Conservation (phyloP, 2,797 vertebrate genomes). For the Odontamblyopus rebecca region DNA sequence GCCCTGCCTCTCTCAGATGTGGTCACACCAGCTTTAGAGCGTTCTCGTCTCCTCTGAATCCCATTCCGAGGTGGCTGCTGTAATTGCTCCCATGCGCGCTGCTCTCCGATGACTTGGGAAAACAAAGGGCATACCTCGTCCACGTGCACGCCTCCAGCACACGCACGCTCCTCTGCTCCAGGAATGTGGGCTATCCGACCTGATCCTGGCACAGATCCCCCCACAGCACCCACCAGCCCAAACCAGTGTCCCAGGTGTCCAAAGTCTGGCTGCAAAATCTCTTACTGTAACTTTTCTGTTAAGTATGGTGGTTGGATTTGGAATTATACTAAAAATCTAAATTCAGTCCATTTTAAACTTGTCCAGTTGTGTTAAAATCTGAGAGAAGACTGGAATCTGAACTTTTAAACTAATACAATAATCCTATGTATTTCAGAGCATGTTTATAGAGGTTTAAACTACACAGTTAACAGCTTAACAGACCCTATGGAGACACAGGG, state of each 20-base stretch:
- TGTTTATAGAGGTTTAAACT: no score
- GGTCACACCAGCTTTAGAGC: neutral
- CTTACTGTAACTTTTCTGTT: no score
- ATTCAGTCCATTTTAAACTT: no score
- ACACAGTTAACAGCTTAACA: no score
- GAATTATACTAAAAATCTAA: no score
- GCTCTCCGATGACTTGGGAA: conserved; percentile 51
- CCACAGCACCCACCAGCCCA: conserved; percentile 37
- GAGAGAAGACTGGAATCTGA: no score
- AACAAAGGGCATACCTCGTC: conserved; percentile 41
- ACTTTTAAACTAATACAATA: no score
- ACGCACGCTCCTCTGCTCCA: conserved; percentile 22
- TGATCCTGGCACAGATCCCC: conserved; percentile 30
- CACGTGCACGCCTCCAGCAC: conserved; percentile 4
- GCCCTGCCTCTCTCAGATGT: no score
- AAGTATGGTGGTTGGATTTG: neutral
- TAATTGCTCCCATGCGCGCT: conserved; percentile 58
- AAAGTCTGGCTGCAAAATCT: no score
- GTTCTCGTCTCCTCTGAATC: conserved; percentile 14
- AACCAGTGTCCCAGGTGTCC: conserved; percentile 6
- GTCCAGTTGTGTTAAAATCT: no score
- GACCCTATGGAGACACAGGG: no score
- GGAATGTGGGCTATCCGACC: conserved; percentile 64
- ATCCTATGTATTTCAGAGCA: no score
- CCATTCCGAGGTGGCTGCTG: conserved; percentile 25